Percentiles rank a stretch among this genome's conserved stretches.
These are phyloP conservation scores for Coremacera marginata DNA, from an alignment of 2,888 invertebrate species.

Conservation along the genomic window DNA sequence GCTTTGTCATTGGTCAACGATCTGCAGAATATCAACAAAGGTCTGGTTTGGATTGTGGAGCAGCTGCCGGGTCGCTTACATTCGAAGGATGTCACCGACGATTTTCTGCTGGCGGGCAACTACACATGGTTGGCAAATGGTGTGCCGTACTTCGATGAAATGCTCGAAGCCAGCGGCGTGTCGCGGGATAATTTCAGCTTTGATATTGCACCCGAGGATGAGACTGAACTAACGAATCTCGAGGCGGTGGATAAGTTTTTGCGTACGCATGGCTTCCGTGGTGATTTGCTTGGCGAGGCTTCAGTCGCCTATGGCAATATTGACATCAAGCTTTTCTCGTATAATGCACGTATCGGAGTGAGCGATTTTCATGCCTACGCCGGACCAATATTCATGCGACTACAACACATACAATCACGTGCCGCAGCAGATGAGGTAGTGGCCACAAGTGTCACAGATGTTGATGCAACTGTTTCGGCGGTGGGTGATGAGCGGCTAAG, in stretches of 20 bases:
- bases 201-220: constrained; percentile 56
- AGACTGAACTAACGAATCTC: constrained; percentile 60
- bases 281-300: constrained; percentile 63
- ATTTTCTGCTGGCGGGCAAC: constrained; percentile 69
- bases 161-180: constrained; percentile 60
- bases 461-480: constrained; percentile 47
- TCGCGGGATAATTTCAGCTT: constrained; percentile 56
- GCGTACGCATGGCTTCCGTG: constrained; percentile 65
- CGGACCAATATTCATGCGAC: constrained; percentile 65
- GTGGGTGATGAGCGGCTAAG: constrained; percentile 61
- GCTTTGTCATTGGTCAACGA: constrained; percentile 58
- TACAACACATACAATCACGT: constrained; percentile 55
- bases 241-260: constrained; percentile 65
- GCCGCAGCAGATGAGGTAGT: constrained; percentile 26
- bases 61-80: constrained; percentile 79
- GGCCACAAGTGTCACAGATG: constrained; percentile 25
- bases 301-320: constrained; percentile 68
- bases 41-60: constrained; percentile 79
- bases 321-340: constrained; percentile 68
- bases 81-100: constrained; percentile 74
- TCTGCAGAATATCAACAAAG: constrained; percentile 61
- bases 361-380: constrained; percentile 67
- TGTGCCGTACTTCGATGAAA: constrained; percentile 64
- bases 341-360: constrained; percentile 61
- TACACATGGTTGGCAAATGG: constrained; percentile 77